Evolutionary conservation across 2,797 vertebrate species (phyloP), one percentile per base, ranked within the genome.

Genomic region (Margarornis squamiger): DNA sequence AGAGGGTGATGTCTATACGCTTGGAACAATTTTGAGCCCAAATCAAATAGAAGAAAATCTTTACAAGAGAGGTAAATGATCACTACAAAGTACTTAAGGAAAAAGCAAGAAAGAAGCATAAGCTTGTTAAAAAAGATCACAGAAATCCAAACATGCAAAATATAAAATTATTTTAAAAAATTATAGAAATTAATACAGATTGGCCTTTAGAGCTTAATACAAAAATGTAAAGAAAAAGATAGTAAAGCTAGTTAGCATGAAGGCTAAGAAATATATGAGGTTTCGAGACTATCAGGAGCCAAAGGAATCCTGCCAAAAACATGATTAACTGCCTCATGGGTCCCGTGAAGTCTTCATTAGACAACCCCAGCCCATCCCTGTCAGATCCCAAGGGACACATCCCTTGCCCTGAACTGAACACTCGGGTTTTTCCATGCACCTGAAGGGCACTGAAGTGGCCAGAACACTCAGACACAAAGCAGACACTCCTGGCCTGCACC

Each of bases 341-440:
- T 46, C 34, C 83, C 54, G 14, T 65, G 27, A 74, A 86, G 45
- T 4, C 15, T 11, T 52, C 65, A 38, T 59, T 3, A 58, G 58
- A 59, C 5, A 70, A 61, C 13, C 36, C 76, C 18, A 55, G 1
- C 46, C 85, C 63, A 36, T 20, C 59, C 23, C 48, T 59, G 14
- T 43, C 0, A 0, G n/a, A 51, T 2, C 0, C 0, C 8, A 29
- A 83, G 52, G 1, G 18, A 88, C 26, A 30, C 41, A 7, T 52
- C 55, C 61, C 55, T 32, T 52, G 66, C 61, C 54, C 82, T 16
- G 20, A 80, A 59, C 1, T 3, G 10, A 83, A 57, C 0, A 0
- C 52, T 83, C 30, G 0, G 12, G n/a, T n/a, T 80, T 39, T 48
- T 8, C 41, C 1, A 0, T 2, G 30, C 8, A 15, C 59, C 75